Base-by-base conservation (phyloP, 1,140 invertebrate genomes). In the Drosophila sucinea region DNA sequence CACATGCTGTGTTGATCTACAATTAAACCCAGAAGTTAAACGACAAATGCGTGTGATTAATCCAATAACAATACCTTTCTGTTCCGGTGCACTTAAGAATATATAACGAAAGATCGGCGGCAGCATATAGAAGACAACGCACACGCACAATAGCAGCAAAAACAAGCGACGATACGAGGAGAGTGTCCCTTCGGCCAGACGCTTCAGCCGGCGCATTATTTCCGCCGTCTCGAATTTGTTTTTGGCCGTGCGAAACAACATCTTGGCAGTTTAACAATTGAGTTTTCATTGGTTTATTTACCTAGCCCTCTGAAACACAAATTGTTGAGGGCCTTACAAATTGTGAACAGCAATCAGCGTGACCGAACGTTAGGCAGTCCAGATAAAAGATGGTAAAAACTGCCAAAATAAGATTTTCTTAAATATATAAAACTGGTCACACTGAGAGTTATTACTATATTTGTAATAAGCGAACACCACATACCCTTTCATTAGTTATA, bases 161-260 rank as follows among this genome's bases (percentile, higher is more conserved):
- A 96, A 93, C 55, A 95, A 83, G 79, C 95, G 95, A 63, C 95
- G 94, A 87, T 95, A 94, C 1, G 95, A 95, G 71, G 94, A 95
- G 70, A 94, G 92, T 79, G 94, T 94, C 17, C 94, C 94, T 67
- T 95, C 95, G 29, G 93, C 84, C 25, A 94, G 75, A 70, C 95
- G 93, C 80, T 94, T 93, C 54, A 95, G 86, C 54, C 94, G 93
- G 77, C 95, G 93, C 27, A 92, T 81, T 55, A 93, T 83, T 62
- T 94, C 93, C 29, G 87, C 87, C 3, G 87, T 77, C 68, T 94
- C 93, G 44, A 93, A 92, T 71, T 92, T 91, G 69, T 81, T 91
- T 77, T 91, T 91, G n/a, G 87, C 84, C 51, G 90, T 85, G 35
- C 91, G 90, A 72, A 92, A 91, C 71, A 92, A 92, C 84, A 86